phyloP scores from a whole-genome alignment of 2,113 vertebrate genomes.

The Microcebus griseorufus region DNA sequence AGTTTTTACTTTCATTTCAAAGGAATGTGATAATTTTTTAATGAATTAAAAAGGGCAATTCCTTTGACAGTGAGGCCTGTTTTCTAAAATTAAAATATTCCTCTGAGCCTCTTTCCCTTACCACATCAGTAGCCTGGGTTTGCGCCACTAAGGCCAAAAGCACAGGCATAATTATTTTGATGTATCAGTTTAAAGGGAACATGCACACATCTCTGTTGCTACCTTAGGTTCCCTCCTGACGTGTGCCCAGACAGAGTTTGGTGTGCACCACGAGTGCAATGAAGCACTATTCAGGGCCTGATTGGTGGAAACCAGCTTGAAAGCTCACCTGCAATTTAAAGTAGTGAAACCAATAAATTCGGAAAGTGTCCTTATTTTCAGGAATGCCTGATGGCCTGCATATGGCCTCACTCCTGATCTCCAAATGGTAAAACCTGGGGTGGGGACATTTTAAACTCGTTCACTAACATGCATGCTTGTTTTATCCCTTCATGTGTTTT shows the following conservation, averaged over 20 bases:
- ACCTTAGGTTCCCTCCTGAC: background rate
- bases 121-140: background rate
- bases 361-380: background rate
- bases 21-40: constrained; percentile 62
- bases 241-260: background rate
- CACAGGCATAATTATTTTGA: background rate
- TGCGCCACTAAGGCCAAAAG: background rate
- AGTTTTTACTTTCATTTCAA: constrained; percentile 76
- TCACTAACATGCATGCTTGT: background rate
- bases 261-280: background rate
- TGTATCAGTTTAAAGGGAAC: background rate
- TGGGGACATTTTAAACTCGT: background rate
- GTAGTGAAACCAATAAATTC: background rate
- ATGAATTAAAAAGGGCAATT: constrained; percentile 50
- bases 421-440: background rate
- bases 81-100: constrained; percentile 73
- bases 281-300: background rate
- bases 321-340: background rate
- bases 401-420: background rate
- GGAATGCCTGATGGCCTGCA: background rate
- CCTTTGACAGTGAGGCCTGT: constrained; percentile 43
- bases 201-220: background rate
- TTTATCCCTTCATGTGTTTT: background rate
- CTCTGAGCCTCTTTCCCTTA: background rate
- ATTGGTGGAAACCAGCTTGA: background rate